Base-by-base conservation (phyloP, 2,888 invertebrate genomes). In the Eulithis prunata region DNA sequence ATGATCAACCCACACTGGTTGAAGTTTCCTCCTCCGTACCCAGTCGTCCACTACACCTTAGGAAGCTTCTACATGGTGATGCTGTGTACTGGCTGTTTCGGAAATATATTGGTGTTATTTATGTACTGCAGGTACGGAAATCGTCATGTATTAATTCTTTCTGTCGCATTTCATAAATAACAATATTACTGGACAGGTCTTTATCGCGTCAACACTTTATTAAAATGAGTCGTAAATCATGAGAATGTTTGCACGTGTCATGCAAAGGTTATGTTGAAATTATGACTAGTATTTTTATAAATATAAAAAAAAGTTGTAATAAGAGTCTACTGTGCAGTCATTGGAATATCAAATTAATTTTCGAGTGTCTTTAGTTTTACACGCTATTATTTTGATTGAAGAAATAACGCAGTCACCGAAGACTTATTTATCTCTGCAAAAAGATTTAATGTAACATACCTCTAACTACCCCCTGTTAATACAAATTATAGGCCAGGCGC, bases 1-100 rank as follows among this genome's bases (percentile, higher is more conserved):
- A 79, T 88, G 55, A 95, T 96, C 67, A 96, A 96, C 85, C 84
- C 90, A 0, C 95, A 96, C 82, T 97, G 97, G 97, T 83, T 96
- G 75, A 83, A 92, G 70, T 96, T 95, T 79, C 89, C 94, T 12
- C 96, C 96, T 0, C 95, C 96, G 0, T 81, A 89, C 4, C 89
- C 93, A 8, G 77, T 79, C 6, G 85, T 94, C 45, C 95, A 96
- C 79, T 95, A 95, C 76, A 82, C 91, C 0, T 86, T 96, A 70
- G 96, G 95, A 10, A 86, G 87, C 12, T 77, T 96, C 38, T 96
- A 96, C 81, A 80, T 94, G 32, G 75, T 95, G 43, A 92, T 97
- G 78, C 94, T 95, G 84, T 78, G 94, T 2, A 82, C 95, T 43
- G 97, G 97, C 8, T 90, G 94, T 63, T 88, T 93, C 49, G 96